Evolutionary conservation across 2,113 vertebrate species (phyloP).

Genomic region (Apteryx mantelli): DNA sequence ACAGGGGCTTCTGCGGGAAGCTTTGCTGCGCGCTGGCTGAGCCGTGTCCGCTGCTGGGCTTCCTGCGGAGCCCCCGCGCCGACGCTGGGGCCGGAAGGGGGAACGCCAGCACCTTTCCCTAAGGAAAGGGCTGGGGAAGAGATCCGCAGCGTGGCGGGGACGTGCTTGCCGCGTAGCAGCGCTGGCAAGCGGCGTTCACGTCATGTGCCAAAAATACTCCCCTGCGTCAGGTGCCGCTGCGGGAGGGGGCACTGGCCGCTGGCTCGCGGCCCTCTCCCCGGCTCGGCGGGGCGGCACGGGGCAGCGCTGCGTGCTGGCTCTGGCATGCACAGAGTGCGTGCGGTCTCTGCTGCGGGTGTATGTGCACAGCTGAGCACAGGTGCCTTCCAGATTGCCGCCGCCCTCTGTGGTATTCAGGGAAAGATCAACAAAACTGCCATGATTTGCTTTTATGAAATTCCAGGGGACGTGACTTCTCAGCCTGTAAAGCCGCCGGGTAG

Average conservation of each 20-base stretch:
- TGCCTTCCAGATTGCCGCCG: background rate
- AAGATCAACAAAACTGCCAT: too few relatives aligned
- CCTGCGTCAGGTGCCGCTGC: fast-evolving
- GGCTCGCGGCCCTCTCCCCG: background rate
- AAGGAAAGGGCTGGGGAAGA: too few relatives aligned
- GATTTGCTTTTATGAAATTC: background rate
- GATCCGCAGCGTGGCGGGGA: background rate
- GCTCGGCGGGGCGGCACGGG: fast-evolving
- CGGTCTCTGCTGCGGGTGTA: background rate
- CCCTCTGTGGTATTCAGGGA: background rate
- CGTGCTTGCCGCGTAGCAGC: too few relatives aligned
- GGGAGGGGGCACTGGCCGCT: fast-evolving
- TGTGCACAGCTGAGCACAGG: fast-evolving
- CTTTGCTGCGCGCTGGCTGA: background rate
- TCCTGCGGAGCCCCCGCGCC: background rate
- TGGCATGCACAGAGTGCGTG: fast-evolving
- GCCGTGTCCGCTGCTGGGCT: background rate
- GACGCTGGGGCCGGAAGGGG: background rate
- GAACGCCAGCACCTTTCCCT: too few relatives aligned
- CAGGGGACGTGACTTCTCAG: background rate
- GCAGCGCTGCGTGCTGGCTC: background rate
- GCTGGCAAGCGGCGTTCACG: fast-evolving
- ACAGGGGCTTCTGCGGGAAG: background rate
- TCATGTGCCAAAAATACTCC: background rate
- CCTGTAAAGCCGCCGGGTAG: background rate